Evolutionary conservation across 2,113 vertebrate genomes (phyloP).

Genomic region (Edolisoma coerulescens): DNA sequence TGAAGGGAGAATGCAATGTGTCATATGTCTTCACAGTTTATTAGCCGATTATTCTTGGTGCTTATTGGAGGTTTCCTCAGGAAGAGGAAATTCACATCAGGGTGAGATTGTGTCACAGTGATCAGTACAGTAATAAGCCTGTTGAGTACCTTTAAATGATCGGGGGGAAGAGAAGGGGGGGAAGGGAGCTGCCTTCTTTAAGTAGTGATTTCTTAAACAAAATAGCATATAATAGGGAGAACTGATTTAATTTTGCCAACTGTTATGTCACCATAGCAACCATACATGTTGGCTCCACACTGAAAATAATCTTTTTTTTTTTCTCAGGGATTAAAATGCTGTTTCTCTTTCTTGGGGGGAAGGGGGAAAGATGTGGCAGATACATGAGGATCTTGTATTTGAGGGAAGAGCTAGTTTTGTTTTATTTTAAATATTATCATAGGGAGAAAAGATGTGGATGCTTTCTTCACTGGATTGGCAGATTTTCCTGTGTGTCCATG

Average conservation of each 20-base stretch:
- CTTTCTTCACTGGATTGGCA: neutral
- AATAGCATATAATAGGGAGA: constrained; percentile 26
- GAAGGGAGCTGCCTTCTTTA: neutral
- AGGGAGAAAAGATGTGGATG: neutral
- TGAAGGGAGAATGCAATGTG: neutral
- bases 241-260: constrained; percentile 16
- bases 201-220: constrained; percentile 11
- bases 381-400: neutral
- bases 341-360: neutral
- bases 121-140: neutral
- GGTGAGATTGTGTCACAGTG: neutral
- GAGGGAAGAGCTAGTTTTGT: neutral
- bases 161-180: neutral
- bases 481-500: neutral
- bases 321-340: neutral
- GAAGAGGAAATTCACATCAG: neutral
- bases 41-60: neutral
- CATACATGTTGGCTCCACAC: constrained; percentile 2
- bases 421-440: neutral
- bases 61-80: neutral
- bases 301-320: neutral
- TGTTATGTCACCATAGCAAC: constrained; percentile 49
- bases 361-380: neutral
- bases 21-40: neutral
- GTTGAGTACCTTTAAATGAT: neutral